These are phyloP conservation scores for Cremastobaeus sp. DNA, from an alignment of 2,888 invertebrate species.

Conservation along the genomic window DNA sequence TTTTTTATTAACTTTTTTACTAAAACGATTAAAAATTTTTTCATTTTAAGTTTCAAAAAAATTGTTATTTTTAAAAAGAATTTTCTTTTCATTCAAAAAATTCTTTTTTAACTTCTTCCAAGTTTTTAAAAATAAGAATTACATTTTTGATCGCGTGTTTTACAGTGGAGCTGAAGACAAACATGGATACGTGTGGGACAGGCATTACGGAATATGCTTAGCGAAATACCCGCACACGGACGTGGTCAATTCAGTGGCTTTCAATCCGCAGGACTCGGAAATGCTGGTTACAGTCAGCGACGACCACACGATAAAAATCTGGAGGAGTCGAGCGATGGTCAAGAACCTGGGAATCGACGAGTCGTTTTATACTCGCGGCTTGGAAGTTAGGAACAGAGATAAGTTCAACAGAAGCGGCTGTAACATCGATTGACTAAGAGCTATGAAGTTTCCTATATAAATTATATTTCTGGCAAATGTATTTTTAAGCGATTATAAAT, in stretches of 20 bases:
- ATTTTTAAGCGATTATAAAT: too few species aligned
- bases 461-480: conserved; percentile 15
- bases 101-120: too few species aligned
- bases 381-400: conserved; percentile 77
- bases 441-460: conserved; percentile 76
- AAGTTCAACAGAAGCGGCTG: conserved; percentile 72
- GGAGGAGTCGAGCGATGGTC: conserved; percentile 79
- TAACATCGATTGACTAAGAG: conserved; percentile 75
- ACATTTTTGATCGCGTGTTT: too few species aligned
- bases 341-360: conserved; percentile 78
- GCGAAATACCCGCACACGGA: conserved; percentile 87
- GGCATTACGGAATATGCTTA: conserved; percentile 88
- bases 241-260: conserved; percentile 91
- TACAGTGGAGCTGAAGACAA: conserved; percentile 90
- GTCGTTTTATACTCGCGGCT: conserved; percentile 76
- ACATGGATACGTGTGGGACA: conserved; percentile 90
- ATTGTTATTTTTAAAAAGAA: too few species aligned
- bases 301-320: conserved; percentile 86
- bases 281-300: conserved; percentile 91
- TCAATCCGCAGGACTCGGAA: conserved; percentile 88
- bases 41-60: too few species aligned
- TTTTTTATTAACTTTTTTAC: too few species aligned
- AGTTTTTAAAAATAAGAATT: too few species aligned
- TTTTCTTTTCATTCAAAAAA: too few species aligned
- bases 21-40: too few species aligned